Conservation (phyloP, 2,113 vertebrate genomes). For the Canis aureus region DNA sequence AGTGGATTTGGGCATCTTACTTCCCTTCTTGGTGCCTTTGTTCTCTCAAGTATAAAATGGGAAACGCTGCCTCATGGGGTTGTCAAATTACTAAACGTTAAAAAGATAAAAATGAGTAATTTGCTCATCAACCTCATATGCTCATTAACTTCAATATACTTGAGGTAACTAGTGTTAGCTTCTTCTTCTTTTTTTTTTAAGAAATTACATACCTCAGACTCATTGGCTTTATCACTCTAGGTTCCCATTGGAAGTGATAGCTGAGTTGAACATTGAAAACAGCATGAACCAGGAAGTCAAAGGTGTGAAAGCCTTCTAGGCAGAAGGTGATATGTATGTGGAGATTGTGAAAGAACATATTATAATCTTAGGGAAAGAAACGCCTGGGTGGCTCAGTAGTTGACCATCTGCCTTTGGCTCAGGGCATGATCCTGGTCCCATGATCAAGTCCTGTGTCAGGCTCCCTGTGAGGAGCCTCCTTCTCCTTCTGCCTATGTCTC, state of each 20-base stretch:
- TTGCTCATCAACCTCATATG: background rate
- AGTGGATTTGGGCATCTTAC: background rate
- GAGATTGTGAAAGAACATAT: background rate
- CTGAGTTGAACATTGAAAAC: background rate
- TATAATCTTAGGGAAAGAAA: background rate
- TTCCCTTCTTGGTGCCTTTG: background rate
- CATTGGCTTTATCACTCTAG: background rate
- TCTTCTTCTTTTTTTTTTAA: slow-evolving; percentile 8
- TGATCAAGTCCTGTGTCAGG: no score
- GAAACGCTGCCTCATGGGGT: background rate
- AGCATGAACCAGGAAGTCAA: background rate
- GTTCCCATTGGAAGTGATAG: background rate
- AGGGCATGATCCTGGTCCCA: no score
- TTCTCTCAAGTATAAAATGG: background rate
- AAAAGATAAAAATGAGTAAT: background rate
- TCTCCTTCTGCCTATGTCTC: no score
- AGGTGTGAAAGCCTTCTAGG: background rate
- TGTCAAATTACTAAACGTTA: background rate
- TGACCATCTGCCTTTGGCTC: no score
- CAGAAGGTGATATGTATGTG: background rate
- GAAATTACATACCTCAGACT: background rate
- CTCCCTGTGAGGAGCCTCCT: no score
- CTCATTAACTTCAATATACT: background rate
- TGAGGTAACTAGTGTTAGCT: background rate
- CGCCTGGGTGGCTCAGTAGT: no score